Base-by-base conservation (phyloP, 1,140 invertebrate genomes). In the Aphelenchoides fujianensis region DNA sequence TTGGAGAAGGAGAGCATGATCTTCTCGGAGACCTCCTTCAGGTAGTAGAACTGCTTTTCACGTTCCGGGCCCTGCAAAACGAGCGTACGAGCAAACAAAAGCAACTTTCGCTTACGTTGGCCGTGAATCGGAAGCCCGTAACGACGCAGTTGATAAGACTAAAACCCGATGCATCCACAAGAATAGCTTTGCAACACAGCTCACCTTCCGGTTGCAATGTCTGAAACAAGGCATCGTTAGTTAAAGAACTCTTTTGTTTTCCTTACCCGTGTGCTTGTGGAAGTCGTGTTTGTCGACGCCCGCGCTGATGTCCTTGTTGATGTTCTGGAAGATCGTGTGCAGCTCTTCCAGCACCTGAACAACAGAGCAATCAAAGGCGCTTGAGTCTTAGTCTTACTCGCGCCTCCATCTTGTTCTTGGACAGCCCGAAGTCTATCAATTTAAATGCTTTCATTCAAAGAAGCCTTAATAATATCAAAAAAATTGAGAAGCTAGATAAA, bases 341-440 rank as follows among this genome's bases (percentile, higher is more conserved):
- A 48, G 12, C 41, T 48, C 41, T 48, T 48, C 41, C 41, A 48
- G 41, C 12, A 48, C 23, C 41, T 48, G 23, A 48, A 48, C n/a
- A 48, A 12, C 23, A 23, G 12, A 12, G 23, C 12, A 48, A 23
- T 12, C 23, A 12, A 23, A 48, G 23, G 12, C 12, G 23, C 12
- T 48, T 48, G 12, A 23, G 12, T 23, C 12, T 12, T 12, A 48
- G 12, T 48, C n/a, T n/a, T n/a, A n/a, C n/a, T n/a, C n/a, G n/a
- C n/a, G n/a, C n/a, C n/a, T n/a, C n/a, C n/a, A n/a, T n/a, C n/a
- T n/a, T n/a, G 23, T 48, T 48, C 41, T 67, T 67, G 37, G 52
- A 23, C 16, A 67, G n/a, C 27, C 64, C 64, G 19, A 67, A 64
- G n/a, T 67, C 64, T n/a, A n/a, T n/a, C n/a, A n/a, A n/a, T n/a